Base-by-base conservation (phyloP, 2,888 invertebrate species). In the Agrotis exclamationis region DNA sequence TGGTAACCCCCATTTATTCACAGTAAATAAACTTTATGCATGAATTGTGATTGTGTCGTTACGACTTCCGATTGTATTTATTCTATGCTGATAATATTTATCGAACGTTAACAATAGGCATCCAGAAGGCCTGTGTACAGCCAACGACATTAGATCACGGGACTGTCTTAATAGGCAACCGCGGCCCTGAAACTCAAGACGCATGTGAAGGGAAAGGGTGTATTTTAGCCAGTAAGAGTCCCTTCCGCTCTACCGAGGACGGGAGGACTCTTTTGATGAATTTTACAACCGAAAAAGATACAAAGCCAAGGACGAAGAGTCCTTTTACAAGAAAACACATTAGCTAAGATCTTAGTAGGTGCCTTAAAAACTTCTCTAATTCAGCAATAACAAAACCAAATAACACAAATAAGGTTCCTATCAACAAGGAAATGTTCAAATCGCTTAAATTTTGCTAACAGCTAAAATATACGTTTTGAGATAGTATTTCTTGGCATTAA, bases 401-500 rank as follows among this genome's bases (percentile, higher is more conserved):
- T 74, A 74, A 74, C 47, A 78, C 58, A 79, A 57, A 79, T 79
- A 68, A 59, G 45, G 20, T 60, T 63, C 54, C 18, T 58, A 68
- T 69, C 80, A 63, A 79, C 70, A 63, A 48, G 62, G 58, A 70
- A 71, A 83, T 83, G 33, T 51, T 67, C 70, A 74, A 86, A 84
- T 76, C 73, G 78, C 67, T 81, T 75, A 71, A 81, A 85, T 84
- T 80, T 84, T 78, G 82, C 86, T 85, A 84, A 84, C 84, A 78
- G 75, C 82, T 75, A 81, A 70, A 79, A 79, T 86, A 81, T 84
- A 84, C 82, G 75, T 78, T 81, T 53, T 75, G 57, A 73, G 82
- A 84, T 79, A 84, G 78, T 78, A 85, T 81, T 86, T 72, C n/a
- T 63, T 66, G 45, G 85, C 72, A 81, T 86, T 84, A 81, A 84